These are phyloP conservation scores for Limanda limanda DNA, from an alignment of 2,113 vertebrate species.

Conservation along the genomic window DNA sequence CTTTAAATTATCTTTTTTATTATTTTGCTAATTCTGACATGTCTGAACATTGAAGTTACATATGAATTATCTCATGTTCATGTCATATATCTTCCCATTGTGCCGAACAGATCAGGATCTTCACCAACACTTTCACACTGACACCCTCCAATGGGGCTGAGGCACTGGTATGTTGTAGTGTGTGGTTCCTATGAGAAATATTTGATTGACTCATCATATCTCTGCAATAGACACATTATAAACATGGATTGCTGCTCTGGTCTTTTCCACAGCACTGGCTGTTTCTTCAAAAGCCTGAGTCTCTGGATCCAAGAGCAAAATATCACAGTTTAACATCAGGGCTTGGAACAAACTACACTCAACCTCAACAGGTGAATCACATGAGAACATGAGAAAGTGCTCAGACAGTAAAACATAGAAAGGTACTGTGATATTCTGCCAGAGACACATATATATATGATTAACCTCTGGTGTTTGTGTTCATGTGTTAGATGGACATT, in stretches of 20 bases:
- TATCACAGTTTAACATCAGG: conserved; percentile 89
- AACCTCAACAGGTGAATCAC: conserved; percentile 77
- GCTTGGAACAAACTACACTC: conserved; percentile 84
- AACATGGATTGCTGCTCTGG: not conserved
- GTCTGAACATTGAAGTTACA: not conserved
- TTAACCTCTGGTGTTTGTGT: conserved; percentile 10
- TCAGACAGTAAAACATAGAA: not conserved
- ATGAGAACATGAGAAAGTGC: not conserved
- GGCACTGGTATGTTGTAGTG: conserved; percentile 86
- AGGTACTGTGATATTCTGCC: not conserved
- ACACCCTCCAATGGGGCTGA: conserved; percentile 91
- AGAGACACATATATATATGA: not conserved
- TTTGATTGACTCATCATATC: not conserved
- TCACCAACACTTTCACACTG: conserved; percentile 90
- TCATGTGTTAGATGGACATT: conserved; percentile 86
- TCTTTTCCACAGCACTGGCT: conserved; percentile 84
- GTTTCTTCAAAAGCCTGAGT: conserved; percentile 86
- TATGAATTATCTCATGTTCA: too few species aligned
- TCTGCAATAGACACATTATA: not conserved
- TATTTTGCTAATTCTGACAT: not conserved
- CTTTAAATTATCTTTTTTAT: not conserved
- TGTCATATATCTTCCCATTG: not conserved
- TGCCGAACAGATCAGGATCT: conserved; percentile 87
- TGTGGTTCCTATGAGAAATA: not conserved
- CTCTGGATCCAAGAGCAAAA: conserved; percentile 86